phyloP scores from a whole-genome alignment of 2,113 vertebrate genomes.

The Gymnobelideus leadbeateri region DNA sequence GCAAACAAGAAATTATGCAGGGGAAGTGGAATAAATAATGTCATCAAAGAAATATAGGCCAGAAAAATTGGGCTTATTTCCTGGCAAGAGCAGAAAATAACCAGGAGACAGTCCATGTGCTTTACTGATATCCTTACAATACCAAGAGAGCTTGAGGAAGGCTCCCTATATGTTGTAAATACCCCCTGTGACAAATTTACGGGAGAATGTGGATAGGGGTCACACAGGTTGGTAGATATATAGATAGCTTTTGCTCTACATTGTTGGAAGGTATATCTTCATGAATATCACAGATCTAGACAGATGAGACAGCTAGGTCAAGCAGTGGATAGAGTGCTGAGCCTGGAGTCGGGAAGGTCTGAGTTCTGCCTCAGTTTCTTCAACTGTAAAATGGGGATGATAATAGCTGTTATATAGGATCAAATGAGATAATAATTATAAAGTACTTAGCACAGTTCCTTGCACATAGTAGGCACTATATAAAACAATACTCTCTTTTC shows the following conservation, averaged over 20 bases:
- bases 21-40: slow-evolving; percentile 6
- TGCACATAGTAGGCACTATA: not conserved
- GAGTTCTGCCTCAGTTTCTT: not conserved
- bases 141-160: not conserved
- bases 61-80: not conserved
- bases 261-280: not conserved
- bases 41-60: slow-evolving; percentile 6
- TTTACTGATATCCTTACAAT: not conserved
- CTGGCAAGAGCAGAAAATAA: not conserved
- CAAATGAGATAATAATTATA: not conserved
- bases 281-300: not conserved
- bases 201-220: not conserved
- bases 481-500: not conserved
- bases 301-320: not conserved
- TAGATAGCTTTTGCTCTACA: not conserved
- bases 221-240: not conserved
- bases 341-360: not conserved
- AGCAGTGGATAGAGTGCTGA: not conserved
- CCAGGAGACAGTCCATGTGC: not conserved
- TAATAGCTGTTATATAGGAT: not conserved
- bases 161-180: not conserved
- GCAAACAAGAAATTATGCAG: slow-evolving; percentile 4
- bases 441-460: not conserved
- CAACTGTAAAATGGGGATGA: not conserved
- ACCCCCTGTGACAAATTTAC: not conserved